Evolutionary conservation across 1,140 invertebrate species (phyloP).

Genomic region (Panagrolaimus sp.): DNA sequence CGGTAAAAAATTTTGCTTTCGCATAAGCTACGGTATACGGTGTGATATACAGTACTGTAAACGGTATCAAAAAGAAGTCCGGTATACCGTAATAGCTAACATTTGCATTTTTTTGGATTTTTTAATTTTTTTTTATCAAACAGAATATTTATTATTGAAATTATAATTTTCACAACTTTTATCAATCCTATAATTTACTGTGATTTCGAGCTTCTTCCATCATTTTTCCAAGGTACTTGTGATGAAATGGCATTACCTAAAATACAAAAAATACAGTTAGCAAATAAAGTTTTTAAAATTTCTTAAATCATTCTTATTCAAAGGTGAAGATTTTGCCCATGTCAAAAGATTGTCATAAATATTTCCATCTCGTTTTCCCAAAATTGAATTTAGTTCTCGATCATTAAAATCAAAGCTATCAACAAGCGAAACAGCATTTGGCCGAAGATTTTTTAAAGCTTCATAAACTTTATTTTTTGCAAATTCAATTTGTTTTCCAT

Average conservation of each 20-base stretch:
- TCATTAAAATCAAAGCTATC: constrained; percentile 83
- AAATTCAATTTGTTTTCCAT: constrained; percentile 21
- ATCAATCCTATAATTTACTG: too few species aligned
- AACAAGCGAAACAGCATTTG: constrained; percentile 80
- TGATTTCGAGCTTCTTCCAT: constrained; percentile 8
- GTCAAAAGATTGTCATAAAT: constrained; percentile 81
- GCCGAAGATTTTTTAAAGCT: constrained; percentile 55
- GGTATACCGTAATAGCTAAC: too few species aligned
- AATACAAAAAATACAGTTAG: background rate
- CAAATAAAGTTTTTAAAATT: background rate
- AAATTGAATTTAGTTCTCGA: constrained; percentile 72
- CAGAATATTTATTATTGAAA: too few species aligned
- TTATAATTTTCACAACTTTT: too few species aligned
- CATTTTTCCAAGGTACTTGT: constrained; percentile 19
- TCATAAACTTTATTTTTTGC: constrained; percentile 40
- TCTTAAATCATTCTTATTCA: constrained; percentile 65
- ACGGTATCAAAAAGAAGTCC: too few species aligned
- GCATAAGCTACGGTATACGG: too few species aligned
- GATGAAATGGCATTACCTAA: constrained; percentile 27
- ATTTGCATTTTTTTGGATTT: too few species aligned
- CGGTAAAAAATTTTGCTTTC: too few species aligned
- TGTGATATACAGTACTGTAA: too few species aligned
- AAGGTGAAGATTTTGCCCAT: constrained; percentile 75
- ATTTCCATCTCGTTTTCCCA: constrained; percentile 82
- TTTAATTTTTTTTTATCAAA: too few species aligned